Base-by-base conservation (phyloP, 2,888 invertebrate genomes). In the Heptascelio sp. region DNA sequence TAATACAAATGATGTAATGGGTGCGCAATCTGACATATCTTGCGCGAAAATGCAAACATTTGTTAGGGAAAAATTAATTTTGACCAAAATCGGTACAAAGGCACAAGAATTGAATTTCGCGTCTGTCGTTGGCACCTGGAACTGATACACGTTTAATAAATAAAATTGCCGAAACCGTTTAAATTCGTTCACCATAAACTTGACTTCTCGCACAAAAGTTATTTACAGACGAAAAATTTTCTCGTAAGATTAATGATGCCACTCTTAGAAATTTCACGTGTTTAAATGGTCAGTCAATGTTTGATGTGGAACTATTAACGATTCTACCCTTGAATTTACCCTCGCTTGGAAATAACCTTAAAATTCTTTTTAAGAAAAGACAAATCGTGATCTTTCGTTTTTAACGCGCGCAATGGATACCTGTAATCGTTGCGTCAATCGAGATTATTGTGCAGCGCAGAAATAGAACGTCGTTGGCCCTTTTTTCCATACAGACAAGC, bases 171-270 rank as follows among this genome's bases (percentile, higher is more conserved):
- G 84, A 83, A 88, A 59, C 80, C 78, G 37, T 82, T 73, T 70
- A 62, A 85, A 72, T 71, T 62, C 75, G 83, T 83, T 79, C 62
- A 72, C 73, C 84, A 37, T 68, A 55, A 77, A 86, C 85, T 81
- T 64, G 64, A 78, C 68, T 81, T 65, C 65, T 81, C 75, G 76
- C 65, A 71, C 83, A 87, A 88, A 85, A 85, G 85, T n/a, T 92
- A 91, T 92, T 92, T 91, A 91, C 90, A 91, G 89, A 88, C 85
- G 89, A 86, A 88, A 85, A 89, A 88, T 88, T 91, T 89, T 87
- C 83, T 87, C 84, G 86, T 88, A 89, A 91, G 91, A 92, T 92
- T 88, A 89, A 91, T 92, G 90, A 90, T 89, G 86, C 89, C 34
- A 75, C 68, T 80, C 70, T 46, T 75, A 72, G 80, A 87, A 87